Conservation (phyloP, 2,888 invertebrate species). For the Drosophila limbata region DNA sequence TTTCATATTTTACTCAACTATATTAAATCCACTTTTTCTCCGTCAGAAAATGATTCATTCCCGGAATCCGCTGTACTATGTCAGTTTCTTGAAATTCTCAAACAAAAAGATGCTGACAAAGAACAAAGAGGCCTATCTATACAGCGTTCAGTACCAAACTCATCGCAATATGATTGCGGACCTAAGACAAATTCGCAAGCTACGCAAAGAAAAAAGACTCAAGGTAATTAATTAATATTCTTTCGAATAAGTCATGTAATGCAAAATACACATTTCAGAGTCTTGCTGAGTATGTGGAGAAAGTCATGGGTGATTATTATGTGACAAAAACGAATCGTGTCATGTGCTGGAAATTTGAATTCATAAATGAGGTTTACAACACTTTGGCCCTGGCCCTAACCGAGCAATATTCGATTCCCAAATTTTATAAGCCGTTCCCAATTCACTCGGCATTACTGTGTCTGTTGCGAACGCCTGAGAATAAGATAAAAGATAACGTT, state of each 20-base stretch:
- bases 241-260: neutral
- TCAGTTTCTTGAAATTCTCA: constrained; percentile 68
- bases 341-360: constrained; percentile 84
- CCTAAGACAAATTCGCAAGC: constrained; percentile 63
- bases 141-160: constrained; percentile 81
- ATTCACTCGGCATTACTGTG: constrained; percentile 35
- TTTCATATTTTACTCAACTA: neutral
- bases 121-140: constrained; percentile 70
- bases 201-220: constrained; percentile 63
- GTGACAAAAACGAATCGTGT: constrained; percentile 81
- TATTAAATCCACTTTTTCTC: neutral
- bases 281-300: constrained; percentile 69
- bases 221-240: constrained; percentile 48
- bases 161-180: constrained; percentile 80
- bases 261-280: neutral
- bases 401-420: constrained; percentile 64
- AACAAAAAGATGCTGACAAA: constrained; percentile 63
- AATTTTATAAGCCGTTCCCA: neutral
- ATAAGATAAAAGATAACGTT: constrained; percentile 67
- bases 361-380: constrained; percentile 83
- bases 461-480: constrained; percentile 65
- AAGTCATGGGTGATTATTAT: constrained; percentile 82
- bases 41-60: constrained; percentile 82
- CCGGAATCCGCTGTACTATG: constrained; percentile 79
- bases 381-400: constrained; percentile 74